Evolutionary conservation across 2,888 invertebrate genomes (phyloP), one percentile per base, ranked within the genome.

Genomic region (Limnephilus marmoratus): DNA sequence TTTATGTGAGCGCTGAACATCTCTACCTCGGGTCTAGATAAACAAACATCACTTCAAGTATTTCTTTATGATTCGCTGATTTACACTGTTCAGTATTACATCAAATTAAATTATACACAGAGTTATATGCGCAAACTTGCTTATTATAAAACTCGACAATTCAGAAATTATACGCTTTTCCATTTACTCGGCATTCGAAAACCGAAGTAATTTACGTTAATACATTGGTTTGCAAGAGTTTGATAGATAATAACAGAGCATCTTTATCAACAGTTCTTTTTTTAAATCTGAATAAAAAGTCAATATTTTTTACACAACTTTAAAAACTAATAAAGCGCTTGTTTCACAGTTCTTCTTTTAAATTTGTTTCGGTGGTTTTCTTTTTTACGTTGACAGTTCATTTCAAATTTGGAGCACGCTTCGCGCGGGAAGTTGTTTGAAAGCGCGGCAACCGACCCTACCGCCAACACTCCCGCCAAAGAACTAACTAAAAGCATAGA

Each of bases 361-460:
- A 68, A 68, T 68, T 68, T 24, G 2, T 68, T 53, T 53, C 53
- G 53, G 4, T 0, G 15, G 0, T 53, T 53, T 53, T 24, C 7
- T 37, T 83, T 37, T 85, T 85, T 34, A 13, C 24, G 24, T 37
- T 41, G 88, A 80, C 86, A 90, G 45, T 13, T 31, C 37, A 41
- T 81, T 91, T 91, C 45, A 24, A 91, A 89, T 87, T 81, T 83
- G 83, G 89, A 91, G 85, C 85, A 85, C 68, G 90, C 80, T 41
- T 29, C 34, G 85, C 89, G 90, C 90, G 92, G 92, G 92, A 90
- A 90, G 49, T 90, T 81, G 45, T n/a, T n/a, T 68, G 49, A 85
- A 85, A 85, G 89, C 91, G 90, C 90, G 92, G 85, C 87, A 68
- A 90, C 29, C 90, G 88, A 88, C n/a, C 86, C 90, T 90, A 87